phyloP scores from a whole-genome alignment of 2,797 vertebrate species.

The Rhynchonycteris naso region DNA sequence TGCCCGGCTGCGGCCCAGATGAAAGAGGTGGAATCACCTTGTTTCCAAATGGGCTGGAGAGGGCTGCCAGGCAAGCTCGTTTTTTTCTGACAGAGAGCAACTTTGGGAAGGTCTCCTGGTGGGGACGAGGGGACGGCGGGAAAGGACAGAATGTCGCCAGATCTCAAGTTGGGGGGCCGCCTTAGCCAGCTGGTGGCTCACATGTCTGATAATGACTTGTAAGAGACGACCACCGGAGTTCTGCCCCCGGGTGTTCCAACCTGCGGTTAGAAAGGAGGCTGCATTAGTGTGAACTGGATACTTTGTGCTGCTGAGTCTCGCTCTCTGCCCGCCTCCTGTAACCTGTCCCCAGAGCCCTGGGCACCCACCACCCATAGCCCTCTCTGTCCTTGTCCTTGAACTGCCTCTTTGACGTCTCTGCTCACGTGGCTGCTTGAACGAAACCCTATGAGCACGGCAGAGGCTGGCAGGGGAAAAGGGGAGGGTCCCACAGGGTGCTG shows the following conservation, averaged over 20 bases:
- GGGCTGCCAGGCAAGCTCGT: background rate
- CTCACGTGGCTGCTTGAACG: background rate
- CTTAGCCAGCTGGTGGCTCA: background rate
- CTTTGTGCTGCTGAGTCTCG: background rate
- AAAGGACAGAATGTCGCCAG: background rate
- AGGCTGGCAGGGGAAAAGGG: background rate
- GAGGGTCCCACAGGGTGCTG: background rate
- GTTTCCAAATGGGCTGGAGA: background rate
- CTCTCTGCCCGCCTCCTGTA: background rate
- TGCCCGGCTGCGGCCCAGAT: background rate
- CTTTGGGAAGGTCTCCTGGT: background rate
- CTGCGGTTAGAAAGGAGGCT: background rate
- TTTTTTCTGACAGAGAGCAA: conserved; percentile 34
- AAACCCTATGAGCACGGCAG: background rate
- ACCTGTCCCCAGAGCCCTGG: background rate
- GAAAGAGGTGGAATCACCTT: conserved; percentile 19
- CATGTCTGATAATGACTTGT: background rate
- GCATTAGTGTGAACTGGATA: background rate
- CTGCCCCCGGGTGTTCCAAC: background rate
- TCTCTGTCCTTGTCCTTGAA: background rate
- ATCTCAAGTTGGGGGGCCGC: background rate
- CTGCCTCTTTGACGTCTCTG: background rate
- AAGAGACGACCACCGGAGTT: background rate
- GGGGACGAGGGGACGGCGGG: no score
- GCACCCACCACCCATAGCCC: rapidly evolving